Evolutionary conservation across 2,888 invertebrate genomes (phyloP).

Genomic region (Electrophaes corylata): DNA sequence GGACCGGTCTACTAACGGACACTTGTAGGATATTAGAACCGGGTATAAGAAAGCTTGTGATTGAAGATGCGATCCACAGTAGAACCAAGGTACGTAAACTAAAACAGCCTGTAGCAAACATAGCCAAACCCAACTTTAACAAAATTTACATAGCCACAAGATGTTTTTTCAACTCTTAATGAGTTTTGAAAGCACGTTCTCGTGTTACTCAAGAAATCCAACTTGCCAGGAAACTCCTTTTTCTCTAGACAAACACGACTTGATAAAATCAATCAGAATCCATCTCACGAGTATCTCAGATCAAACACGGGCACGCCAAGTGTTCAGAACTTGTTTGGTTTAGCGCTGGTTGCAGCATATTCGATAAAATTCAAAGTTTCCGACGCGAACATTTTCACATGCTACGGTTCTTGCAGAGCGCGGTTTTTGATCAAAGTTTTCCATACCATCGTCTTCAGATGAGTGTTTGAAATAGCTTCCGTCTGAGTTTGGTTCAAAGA

Average conservation of each 20-base stretch:
- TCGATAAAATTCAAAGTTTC: slow-evolving; percentile 73
- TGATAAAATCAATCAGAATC: slow-evolving; percentile 74
- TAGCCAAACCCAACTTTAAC: background rate
- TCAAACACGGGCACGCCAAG: slow-evolving; percentile 65
- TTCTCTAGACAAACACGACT: slow-evolving; percentile 59
- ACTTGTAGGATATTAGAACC: too few relatives aligned
- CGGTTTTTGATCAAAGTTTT: slow-evolving; percentile 80
- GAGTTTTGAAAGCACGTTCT: slow-evolving; percentile 11
- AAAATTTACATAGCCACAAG: slow-evolving; percentile 2
- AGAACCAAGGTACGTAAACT: background rate
- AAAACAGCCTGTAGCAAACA: background rate
- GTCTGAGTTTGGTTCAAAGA: slow-evolving; percentile 27
- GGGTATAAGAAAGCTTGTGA: too few relatives aligned
- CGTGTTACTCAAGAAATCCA: slow-evolving; percentile 9
- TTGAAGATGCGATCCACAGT: background rate
- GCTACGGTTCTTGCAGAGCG: slow-evolving; percentile 67
- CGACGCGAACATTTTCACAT: slow-evolving; percentile 63
- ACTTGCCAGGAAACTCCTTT: slow-evolving; percentile 42
- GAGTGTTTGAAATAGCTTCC: slow-evolving; percentile 45
- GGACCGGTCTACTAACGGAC: too few relatives aligned
- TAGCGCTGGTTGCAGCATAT: slow-evolving; percentile 64
- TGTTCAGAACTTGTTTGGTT: slow-evolving; percentile 69
- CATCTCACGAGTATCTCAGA: slow-evolving; percentile 64
- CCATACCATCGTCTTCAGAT: slow-evolving; percentile 57
- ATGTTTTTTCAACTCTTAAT: slow-evolving; percentile 9